phyloP scores from a whole-genome alignment of 2,113 vertebrate genomes.

The Daboia siamensis region DNA sequence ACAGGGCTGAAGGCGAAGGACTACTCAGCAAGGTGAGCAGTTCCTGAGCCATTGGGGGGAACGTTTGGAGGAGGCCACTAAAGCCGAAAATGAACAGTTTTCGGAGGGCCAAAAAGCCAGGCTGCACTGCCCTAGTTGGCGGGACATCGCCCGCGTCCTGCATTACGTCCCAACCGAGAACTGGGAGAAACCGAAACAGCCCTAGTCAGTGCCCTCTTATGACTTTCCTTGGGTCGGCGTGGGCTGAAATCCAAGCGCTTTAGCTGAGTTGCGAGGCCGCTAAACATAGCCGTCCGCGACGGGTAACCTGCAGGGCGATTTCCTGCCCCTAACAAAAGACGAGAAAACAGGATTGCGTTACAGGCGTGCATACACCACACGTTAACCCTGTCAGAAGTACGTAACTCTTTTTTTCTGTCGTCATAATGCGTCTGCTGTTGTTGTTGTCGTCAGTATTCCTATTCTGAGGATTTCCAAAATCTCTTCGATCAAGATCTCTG shows the following conservation, averaged over 20 bases:
- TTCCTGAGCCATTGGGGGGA: not conserved
- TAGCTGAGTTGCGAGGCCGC: not conserved
- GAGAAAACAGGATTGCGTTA: not conserved
- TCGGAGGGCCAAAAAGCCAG: too few species aligned
- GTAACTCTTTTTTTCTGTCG: not conserved
- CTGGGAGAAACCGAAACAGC: not conserved
- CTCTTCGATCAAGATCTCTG: not conserved
- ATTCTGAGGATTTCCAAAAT: not conserved
- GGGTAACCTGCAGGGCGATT: conserved; percentile 10
- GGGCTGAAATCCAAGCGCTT: conserved; percentile 7
- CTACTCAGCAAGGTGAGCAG: not conserved
- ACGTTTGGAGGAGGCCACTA: not conserved
- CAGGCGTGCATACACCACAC: not conserved
- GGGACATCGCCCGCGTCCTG: too few species aligned
- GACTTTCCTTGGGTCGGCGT: not conserved
- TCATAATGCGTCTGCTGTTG: not conserved
- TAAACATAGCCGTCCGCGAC: not conserved
- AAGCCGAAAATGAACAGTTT: not conserved
- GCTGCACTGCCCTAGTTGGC: not conserved
- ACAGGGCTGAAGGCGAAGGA: not conserved
- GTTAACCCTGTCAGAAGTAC: not conserved
- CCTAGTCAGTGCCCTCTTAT: not conserved
- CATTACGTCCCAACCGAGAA: too few species aligned
- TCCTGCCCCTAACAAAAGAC: conserved; percentile 19
- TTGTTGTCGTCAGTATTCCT: too few species aligned